Evolutionary conservation across 2,797 vertebrate species (phyloP).

Genomic region (Pempheris klunzingeri): DNA sequence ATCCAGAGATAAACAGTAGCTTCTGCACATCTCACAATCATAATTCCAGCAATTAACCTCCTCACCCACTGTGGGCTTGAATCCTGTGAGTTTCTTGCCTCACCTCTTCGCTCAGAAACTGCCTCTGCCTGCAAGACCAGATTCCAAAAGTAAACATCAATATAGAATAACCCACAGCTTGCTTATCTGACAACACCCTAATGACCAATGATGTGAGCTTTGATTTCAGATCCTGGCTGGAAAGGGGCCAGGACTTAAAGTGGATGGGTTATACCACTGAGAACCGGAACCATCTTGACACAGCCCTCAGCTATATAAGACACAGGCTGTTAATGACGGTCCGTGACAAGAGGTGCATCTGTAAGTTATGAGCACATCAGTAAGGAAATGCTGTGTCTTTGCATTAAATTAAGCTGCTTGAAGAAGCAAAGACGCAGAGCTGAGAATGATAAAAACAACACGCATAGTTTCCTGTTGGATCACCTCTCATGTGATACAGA

Average conservation of each 20-base stretch:
- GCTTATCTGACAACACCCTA: constrained; percentile 32
- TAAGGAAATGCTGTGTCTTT: constrained; percentile 51
- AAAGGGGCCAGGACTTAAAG: constrained; percentile 30
- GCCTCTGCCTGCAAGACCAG: not conserved
- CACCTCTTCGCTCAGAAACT: not conserved
- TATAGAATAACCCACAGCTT: constrained; percentile 24
- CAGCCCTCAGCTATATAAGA: not conserved
- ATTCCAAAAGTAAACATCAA: constrained; percentile 36
- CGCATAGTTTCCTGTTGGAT: not conserved
- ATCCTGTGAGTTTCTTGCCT: not conserved
- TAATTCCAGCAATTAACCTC: constrained; percentile 65
- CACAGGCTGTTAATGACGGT: constrained; percentile 56
- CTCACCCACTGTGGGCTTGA: constrained; percentile 29
- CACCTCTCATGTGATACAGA: not conserved
- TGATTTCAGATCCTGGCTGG: constrained; percentile 65
- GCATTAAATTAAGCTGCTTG: constrained; percentile 35
- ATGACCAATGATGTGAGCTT: constrained; percentile 59
- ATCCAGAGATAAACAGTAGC: constrained; percentile 53
- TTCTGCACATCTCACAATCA: constrained; percentile 33
- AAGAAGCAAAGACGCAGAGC: constrained; percentile 23
- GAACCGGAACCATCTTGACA: constrained; percentile 19
- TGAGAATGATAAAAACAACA: constrained; percentile 9
- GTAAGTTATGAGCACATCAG: constrained; percentile 58
- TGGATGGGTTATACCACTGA: constrained; percentile 14
- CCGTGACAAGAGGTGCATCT: constrained; percentile 35